These are phyloP conservation scores for Otolemur crassicaudatus DNA, from an alignment of 2,797 vertebrate species.

Conservation along the genomic window DNA sequence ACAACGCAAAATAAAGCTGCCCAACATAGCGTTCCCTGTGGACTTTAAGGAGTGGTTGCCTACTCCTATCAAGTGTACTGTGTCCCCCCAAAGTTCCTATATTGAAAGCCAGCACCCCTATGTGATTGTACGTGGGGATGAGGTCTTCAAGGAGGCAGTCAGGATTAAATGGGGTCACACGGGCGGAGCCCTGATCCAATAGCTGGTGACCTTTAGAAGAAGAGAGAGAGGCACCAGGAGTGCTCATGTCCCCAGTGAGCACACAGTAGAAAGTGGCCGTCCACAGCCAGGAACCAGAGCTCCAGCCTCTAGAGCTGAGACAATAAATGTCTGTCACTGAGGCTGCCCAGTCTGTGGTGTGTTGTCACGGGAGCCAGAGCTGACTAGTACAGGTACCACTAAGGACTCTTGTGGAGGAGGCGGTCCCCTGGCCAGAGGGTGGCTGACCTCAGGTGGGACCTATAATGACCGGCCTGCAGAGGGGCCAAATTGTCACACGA, in stretches of 20 bases:
- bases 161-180: not conserved
- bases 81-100: not conserved
- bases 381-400: not conserved
- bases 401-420: rapidly evolving
- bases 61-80: not conserved
- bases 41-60: not conserved
- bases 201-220: not conserved
- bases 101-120: not conserved
- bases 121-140: not conserved
- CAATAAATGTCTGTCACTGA: not conserved
- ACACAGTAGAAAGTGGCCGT: not conserved
- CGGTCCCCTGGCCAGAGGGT: not conserved
- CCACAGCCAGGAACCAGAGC: not conserved
- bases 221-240: not conserved
- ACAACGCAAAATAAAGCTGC: not conserved
- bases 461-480: not conserved
- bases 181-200: not conserved
- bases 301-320: not conserved
- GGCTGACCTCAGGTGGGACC: not conserved
- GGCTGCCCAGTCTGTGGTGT: not conserved
- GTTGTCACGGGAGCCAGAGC: not conserved
- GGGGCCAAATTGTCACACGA: not conserved
- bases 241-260: not conserved
- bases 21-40: not conserved
- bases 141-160: not conserved